phyloP scores from a whole-genome alignment of 2,888 invertebrate species.

The Lucinisca nassula region DNA sequence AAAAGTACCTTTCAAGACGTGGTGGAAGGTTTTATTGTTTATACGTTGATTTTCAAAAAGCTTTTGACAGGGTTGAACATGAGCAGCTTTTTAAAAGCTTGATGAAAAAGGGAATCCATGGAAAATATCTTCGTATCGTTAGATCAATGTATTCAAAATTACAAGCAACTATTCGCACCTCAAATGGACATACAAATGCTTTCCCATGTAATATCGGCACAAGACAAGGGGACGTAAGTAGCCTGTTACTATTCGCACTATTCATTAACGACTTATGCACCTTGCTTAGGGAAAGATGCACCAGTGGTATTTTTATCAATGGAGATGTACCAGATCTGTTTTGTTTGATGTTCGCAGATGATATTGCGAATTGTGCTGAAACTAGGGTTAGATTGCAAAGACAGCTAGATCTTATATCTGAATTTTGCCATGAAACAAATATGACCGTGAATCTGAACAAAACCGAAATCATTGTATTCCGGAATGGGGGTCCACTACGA shows the following conservation, averaged over 20 bases:
- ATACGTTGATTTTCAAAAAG: conserved; percentile 51
- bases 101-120: conserved; percentile 22
- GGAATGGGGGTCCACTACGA: conserved; percentile 8
- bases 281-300: not conserved
- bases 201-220: conserved; percentile 22
- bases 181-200: not conserved
- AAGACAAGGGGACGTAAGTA: conserved; percentile 15
- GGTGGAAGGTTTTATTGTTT: conserved; percentile 40
- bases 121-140: conserved; percentile 28
- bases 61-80: conserved; percentile 45
- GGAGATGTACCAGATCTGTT: conserved; percentile 16
- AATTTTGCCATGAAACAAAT: not conserved
- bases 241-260: conserved; percentile 1
- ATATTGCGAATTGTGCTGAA: conserved; percentile 29
- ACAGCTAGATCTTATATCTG: not conserved
- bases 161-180: conserved; percentile 18
- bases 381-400: conserved; percentile 4
- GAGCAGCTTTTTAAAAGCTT: conserved; percentile 30
- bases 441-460: conserved; percentile 1
- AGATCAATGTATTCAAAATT: conserved; percentile 31
- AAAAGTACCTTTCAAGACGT: conserved; percentile 25
- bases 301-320: not conserved
- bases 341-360: conserved; percentile 24
- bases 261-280: conserved; percentile 14
- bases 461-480: conserved; percentile 21